Conservation (phyloP, 2,888 invertebrate genomes). For the Protonemura montana region DNA sequence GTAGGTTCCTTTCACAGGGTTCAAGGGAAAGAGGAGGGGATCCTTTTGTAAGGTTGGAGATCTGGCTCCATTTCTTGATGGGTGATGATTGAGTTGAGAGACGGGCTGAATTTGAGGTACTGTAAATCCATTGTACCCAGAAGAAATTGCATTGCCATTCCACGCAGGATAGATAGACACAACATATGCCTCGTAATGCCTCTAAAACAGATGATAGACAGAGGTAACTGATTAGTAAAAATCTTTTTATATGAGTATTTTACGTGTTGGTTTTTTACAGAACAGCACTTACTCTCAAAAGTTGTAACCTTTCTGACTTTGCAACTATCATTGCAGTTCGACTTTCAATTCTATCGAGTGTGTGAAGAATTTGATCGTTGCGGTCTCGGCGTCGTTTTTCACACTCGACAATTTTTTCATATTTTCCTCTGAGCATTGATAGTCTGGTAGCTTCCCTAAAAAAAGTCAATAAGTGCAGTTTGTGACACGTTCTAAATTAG, state of each 20-base stretch:
- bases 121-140: constrained; percentile 13
- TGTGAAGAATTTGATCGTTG: constrained; percentile 48
- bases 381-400: constrained; percentile 47
- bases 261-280: too few relatives aligned
- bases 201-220: constrained; percentile 42
- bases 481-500: too few relatives aligned
- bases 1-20: constrained; percentile 17
- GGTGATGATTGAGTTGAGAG: neutral
- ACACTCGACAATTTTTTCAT: constrained; percentile 47
- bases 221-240: too few relatives aligned
- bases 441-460: constrained; percentile 47
- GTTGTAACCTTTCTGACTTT: constrained; percentile 47
- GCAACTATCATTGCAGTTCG: constrained; percentile 46
- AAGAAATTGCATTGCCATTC: constrained; percentile 21
- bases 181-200: constrained; percentile 48
- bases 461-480: constrained; percentile 18
- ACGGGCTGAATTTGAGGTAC: neutral
- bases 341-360: constrained; percentile 48
- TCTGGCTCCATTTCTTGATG: neutral
- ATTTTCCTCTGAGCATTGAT: constrained; percentile 44
- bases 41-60: constrained; percentile 10
- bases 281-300: constrained; percentile 47
- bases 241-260: too few relatives aligned
- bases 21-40: constrained; percentile 17
- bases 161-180: constrained; percentile 45